These are phyloP conservation scores for Euura lappo DNA, from an alignment of 1,140 invertebrate species.

Conservation along the genomic window DNA sequence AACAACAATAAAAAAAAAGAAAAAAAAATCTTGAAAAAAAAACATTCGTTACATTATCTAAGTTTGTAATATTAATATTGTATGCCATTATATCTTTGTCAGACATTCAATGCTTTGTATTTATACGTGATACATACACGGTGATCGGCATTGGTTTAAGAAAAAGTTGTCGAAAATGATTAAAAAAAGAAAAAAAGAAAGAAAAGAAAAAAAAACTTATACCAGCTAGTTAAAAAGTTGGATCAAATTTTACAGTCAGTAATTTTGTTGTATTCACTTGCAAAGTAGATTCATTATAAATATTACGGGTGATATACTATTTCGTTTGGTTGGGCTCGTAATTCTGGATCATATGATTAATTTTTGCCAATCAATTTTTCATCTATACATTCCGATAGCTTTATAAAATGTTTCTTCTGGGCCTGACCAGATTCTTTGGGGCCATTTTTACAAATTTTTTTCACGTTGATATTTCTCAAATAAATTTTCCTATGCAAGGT, in stretches of 20 bases:
- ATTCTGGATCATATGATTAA: background rate
- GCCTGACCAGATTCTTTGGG: background rate
- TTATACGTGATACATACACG: background rate
- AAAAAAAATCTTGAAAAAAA: background rate
- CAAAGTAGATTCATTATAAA: background rate
- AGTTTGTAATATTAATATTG: conserved; percentile 3
- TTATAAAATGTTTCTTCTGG: background rate
- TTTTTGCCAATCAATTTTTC: background rate
- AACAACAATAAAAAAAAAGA: background rate
- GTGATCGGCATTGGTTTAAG: background rate
- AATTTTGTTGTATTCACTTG: background rate
- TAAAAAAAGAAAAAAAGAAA: background rate
- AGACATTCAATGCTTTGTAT: background rate
- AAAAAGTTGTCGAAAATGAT: background rate
- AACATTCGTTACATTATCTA: background rate
- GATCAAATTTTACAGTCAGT: background rate
- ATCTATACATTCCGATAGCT: conserved; percentile 5
- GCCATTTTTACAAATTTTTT: background rate
- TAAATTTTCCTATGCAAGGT: too few relatives aligned
- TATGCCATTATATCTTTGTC: background rate
- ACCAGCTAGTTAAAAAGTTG: background rate
- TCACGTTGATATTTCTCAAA: background rate
- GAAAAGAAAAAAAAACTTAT: background rate
- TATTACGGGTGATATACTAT: background rate
- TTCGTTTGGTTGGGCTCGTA: background rate